Conservation (phyloP, 1,140 invertebrate genomes). For the Caerostris darwini region DNA sequence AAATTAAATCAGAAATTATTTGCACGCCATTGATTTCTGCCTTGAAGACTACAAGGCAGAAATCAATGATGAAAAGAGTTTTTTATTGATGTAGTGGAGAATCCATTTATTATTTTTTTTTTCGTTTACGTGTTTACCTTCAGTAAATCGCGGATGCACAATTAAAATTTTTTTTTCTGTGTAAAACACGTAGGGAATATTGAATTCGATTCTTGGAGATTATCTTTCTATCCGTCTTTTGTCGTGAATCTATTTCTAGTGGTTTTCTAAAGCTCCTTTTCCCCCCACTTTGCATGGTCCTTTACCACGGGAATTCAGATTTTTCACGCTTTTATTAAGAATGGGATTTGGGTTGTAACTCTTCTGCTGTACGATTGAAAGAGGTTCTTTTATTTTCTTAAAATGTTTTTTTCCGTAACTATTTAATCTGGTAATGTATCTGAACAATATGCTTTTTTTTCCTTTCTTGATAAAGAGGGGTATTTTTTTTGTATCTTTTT, state of each 20-base stretch:
- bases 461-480: neutral
- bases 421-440: neutral
- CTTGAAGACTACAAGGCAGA: neutral
- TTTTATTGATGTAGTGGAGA: neutral
- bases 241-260: neutral
- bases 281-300: too few species aligned
- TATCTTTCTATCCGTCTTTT: neutral
- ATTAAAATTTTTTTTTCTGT: neutral
- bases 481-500: neutral
- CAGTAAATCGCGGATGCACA: neutral
- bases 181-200: neutral
- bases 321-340: neutral
- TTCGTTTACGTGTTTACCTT: neutral
- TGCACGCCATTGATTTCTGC: neutral
- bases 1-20: neutral
- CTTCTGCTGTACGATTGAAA: neutral
- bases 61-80: neutral
- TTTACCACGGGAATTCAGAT: neutral
- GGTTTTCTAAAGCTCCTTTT: neutral
- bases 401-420: neutral
- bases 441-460: neutral
- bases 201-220: neutral
- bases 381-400: neutral
- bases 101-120: slow-evolving; percentile 1
- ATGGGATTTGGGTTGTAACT: neutral